A percentile compares a stretch with the other conserved stretches of the same genome.
Conservation (phyloP, 2,797 vertebrate genomes). For the Eospalax fontanierii region DNA sequence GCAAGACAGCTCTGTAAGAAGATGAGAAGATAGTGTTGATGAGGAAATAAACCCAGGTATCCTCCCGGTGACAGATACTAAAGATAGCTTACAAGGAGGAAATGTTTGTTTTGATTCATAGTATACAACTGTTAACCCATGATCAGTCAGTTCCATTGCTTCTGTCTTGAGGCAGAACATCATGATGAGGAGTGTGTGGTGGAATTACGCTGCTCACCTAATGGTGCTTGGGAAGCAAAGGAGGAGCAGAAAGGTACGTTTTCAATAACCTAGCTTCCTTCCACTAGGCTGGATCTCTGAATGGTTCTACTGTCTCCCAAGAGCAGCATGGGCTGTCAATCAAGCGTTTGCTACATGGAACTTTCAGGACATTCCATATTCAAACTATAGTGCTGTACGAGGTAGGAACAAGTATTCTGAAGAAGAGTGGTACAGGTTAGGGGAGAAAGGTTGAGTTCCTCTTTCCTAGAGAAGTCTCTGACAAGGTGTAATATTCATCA, state of each 20-base stretch:
- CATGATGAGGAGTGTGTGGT: not conserved
- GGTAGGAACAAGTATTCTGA: rapidly evolving
- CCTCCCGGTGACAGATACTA: not conserved
- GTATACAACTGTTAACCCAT: not conserved
- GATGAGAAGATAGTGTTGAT: too few relatives aligned
- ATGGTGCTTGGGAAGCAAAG: not conserved
- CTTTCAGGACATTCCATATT: too few relatives aligned
- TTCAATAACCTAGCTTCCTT: not conserved
- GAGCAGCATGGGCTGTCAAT: not conserved
- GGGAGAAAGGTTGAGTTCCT: rapidly evolving
- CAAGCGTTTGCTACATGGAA: not conserved
- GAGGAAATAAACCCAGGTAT: not conserved
- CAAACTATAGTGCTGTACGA: not conserved
- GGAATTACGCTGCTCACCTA: not conserved
- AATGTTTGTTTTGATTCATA: not conserved
- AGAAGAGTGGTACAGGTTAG: not conserved
- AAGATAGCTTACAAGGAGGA: not conserved
- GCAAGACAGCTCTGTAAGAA: rapidly evolving
- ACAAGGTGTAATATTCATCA: not conserved
- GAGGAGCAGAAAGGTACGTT: rapidly evolving
- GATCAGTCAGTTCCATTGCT: not conserved
- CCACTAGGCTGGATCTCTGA: too few relatives aligned
- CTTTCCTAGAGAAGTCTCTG: not conserved
- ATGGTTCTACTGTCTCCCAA: not conserved
- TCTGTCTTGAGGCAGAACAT: not conserved